Evolutionary conservation across 2,113 vertebrate species (phyloP).

Genomic region (Odontesthes bonariensis): DNA sequence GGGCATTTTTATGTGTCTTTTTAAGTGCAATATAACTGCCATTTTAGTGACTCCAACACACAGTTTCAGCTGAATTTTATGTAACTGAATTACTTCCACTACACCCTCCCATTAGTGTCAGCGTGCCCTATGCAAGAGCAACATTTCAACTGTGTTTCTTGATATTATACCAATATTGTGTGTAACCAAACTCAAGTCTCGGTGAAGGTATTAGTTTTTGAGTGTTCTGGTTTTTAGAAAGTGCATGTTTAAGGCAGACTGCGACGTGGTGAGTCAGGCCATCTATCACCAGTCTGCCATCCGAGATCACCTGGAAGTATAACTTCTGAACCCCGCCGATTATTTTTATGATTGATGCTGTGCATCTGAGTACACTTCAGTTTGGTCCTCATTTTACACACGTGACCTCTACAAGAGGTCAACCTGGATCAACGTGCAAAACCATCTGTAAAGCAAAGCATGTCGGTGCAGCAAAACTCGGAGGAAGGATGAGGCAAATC

Average conservation of each 20-base stretch:
- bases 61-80: background rate
- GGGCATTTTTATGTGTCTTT: slow-evolving; percentile 4
- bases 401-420: background rate
- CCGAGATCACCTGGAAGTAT: slow-evolving; percentile 23
- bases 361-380: slow-evolving; percentile 50
- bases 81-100: slow-evolving; percentile 8
- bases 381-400: slow-evolving; percentile 26
- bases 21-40: slow-evolving; percentile 14
- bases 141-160: slow-evolving; percentile 36
- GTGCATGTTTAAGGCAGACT: slow-evolving; percentile 24
- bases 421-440: background rate
- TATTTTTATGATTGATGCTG: slow-evolving; percentile 46
- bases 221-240: slow-evolving; percentile 44
- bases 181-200: slow-evolving; percentile 27
- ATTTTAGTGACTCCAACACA: slow-evolving; percentile 15
- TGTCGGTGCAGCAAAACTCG: background rate
- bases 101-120: background rate
- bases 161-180: slow-evolving; percentile 24
- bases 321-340: slow-evolving; percentile 32
- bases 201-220: slow-evolving; percentile 27
- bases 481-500: background rate
- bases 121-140: slow-evolving; percentile 12
- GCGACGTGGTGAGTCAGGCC: background rate
- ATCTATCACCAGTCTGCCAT: background rate
- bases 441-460: background rate